These are phyloP conservation scores for Nycteola revayana DNA, from an alignment of 2,888 invertebrate species.

Conservation along the genomic window DNA sequence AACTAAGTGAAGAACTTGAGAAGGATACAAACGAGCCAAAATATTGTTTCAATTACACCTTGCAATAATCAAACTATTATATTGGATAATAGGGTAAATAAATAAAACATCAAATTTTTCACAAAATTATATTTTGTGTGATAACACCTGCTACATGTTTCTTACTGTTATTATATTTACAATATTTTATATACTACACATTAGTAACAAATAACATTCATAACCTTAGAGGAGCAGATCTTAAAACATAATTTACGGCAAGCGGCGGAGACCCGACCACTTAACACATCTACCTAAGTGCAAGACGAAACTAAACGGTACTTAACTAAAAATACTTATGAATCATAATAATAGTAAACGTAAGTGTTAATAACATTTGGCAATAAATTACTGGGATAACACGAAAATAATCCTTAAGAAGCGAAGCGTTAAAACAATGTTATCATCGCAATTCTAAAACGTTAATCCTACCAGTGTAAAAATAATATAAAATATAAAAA, in stretches of 20 bases:
- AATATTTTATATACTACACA: conserved; percentile 80
- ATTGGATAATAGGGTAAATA: too few species aligned
- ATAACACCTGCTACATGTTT: conserved; percentile 82
- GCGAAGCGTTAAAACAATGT: conserved; percentile 60
- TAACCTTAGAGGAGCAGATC: conserved; percentile 80
- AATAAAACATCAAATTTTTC: conserved; percentile 49
- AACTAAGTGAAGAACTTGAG: too few species aligned
- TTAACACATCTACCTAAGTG: conserved; percentile 22
- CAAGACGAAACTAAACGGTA: conserved; percentile 38
- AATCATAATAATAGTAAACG: conserved; percentile 45
- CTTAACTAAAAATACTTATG: conserved; percentile 56
- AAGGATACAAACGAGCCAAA: too few species aligned
- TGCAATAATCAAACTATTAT: too few species aligned
- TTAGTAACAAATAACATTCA: conserved; percentile 82
- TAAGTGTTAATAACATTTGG: conserved; percentile 79
- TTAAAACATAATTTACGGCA: conserved; percentile 62
- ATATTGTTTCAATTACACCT: too few species aligned
- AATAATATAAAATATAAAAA: conserved; percentile 64
- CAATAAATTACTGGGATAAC: conserved; percentile 80
- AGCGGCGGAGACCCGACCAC: conserved; percentile 20
- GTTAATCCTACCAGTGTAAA: conserved; percentile 56
- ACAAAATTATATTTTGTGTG: conserved; percentile 84
- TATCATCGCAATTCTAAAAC: conserved; percentile 52
- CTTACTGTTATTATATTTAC: conserved; percentile 78
- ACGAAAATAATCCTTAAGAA: conserved; percentile 70